Evolutionary conservation across 2,113 vertebrate species (phyloP), one percentile per base, ranked within the genome.

Genomic region (Seriola aureovittata): DNA sequence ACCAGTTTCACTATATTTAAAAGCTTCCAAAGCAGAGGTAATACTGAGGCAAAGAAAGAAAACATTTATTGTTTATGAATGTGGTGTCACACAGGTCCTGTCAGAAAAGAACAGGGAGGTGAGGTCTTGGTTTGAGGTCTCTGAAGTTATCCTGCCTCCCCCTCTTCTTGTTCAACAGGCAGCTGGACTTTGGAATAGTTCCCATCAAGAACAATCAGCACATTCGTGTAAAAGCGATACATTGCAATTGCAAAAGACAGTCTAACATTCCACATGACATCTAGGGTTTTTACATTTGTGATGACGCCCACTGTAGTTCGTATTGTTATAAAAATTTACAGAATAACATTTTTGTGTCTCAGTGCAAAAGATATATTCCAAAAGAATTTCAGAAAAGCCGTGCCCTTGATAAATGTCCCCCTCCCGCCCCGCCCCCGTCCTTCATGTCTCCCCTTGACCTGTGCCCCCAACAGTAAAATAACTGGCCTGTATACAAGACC

Each of bases 1-100:
- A 83, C 19, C 74, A 34, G 78, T 54, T 54, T 67, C 72, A 58
- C 68, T 64, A 25, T 9, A 64, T 85, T 86, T 84, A 87, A 89
- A 83, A 93, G 88, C 69, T 63, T 42, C 0, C 11, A 81, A 86
- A 87, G 85, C 75, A 85, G 75, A 72, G 90, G 77, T 32, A 67
- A 90, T 59, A 80, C 86, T 21, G 70, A 91, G 90, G 89, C 86
- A 91, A 93, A 94, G 91, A 93, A 93, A 93, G 92, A 93, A 95
- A 95, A 95, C 89, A 93, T 96, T 95, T 96, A 95, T 96, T 96
- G 91, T 93, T 93, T 91, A 95, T 93, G 92, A 93, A 89, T 88
- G 88, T 90, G 87, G 89, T 85, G 89, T 87, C 85, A 87, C 85
- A 89, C 87, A 90, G 82, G 85, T 92, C 92, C 93, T 90, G 92